phyloP scores from a whole-genome alignment of 2,113 vertebrate genomes.

The Protobothrops flavoviridis region DNA sequence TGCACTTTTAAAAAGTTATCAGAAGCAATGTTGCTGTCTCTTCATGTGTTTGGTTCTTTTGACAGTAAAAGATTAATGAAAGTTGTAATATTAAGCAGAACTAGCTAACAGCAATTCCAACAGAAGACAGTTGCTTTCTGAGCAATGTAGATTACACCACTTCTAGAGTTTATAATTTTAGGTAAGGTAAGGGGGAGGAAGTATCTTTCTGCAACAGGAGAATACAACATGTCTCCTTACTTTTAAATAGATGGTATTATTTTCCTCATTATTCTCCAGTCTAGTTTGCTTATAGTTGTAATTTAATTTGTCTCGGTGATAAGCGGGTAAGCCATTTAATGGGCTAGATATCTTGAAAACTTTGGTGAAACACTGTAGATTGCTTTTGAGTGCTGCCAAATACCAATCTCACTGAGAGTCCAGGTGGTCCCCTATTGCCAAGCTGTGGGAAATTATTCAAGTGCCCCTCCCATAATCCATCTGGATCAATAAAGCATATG shows the following conservation, averaged over 20 bases:
- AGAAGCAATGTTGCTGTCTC: conserved; percentile 21
- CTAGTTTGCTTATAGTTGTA: not conserved
- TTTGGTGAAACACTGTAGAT: not conserved
- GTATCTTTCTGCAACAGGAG: not conserved
- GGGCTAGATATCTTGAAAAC: too few relatives aligned
- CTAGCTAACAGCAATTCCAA: not conserved
- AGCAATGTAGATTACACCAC: not conserved
- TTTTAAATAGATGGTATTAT: not conserved
- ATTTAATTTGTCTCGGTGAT: not conserved
- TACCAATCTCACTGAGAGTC: not conserved
- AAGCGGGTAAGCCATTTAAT: too few relatives aligned
- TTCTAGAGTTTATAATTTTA: not conserved
- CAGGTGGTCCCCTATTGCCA: not conserved
- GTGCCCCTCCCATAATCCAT: not conserved
- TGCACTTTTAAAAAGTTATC: conserved; percentile 66
- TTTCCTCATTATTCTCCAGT: not conserved
- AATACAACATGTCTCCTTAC: not conserved
- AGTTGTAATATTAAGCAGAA: not conserved
- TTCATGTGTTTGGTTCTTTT: not conserved
- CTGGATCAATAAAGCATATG: not conserved
- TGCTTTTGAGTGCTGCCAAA: not conserved
- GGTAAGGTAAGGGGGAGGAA: not conserved
- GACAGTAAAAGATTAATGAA: not conserved
- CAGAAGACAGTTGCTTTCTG: not conserved
- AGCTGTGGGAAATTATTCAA: not conserved